phyloP scores from a whole-genome alignment of 2,113 vertebrate genomes.

The Brachionichthys hirsutus region DNA sequence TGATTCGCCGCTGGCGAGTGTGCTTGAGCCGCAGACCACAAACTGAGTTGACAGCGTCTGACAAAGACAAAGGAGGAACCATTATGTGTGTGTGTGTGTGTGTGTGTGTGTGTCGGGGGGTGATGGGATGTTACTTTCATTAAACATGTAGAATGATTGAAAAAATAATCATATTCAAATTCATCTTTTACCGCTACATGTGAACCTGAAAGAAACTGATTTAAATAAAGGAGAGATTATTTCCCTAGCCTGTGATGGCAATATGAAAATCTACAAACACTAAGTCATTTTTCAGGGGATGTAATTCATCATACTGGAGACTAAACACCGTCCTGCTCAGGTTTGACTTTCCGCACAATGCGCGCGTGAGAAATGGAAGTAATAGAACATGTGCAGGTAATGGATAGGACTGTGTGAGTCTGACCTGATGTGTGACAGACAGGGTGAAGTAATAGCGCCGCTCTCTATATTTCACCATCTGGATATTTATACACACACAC shows the following conservation, averaged over 20 bases:
- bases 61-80: conserved; percentile 57
- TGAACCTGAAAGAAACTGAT: conserved; percentile 10
- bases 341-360: conserved; percentile 12
- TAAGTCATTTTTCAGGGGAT: conserved; percentile 21
- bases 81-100: conserved; percentile 27
- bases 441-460: conserved; percentile 55
- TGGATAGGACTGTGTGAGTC: conserved; percentile 40
- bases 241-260: conserved; percentile 17
- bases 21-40: conserved; percentile 89
- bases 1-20: conserved; percentile 91
- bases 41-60: conserved; percentile 81
- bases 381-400: conserved; percentile 50
- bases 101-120: conserved; percentile 12
- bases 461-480: conserved; percentile 59
- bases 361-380: conserved; percentile 26
- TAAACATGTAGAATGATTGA: conserved; percentile 51
- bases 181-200: conserved; percentile 10
- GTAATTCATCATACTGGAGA: conserved; percentile 18
- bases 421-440: conserved; percentile 47
- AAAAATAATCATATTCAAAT: conserved; percentile 33
- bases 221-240: conserved; percentile 41
- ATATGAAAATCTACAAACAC: conserved; percentile 9
- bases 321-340: conserved; percentile 32
- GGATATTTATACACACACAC: conserved; percentile 28
- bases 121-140: conserved; percentile 30